Evolutionary conservation across 2,888 invertebrate species (phyloP).

Genomic region (Xiphydria camelus): DNA sequence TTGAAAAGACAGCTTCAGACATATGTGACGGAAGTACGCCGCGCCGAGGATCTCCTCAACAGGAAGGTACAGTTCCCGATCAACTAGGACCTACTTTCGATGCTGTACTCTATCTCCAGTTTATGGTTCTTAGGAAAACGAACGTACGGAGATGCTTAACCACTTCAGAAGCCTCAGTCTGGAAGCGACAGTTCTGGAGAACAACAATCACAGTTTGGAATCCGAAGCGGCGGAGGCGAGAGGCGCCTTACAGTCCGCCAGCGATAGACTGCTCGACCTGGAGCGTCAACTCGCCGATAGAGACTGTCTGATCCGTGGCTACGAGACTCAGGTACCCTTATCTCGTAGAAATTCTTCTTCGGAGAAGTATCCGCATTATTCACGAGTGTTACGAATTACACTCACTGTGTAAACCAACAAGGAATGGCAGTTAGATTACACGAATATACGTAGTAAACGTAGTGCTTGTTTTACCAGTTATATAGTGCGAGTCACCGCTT

Average conservation of each 20-base stretch:
- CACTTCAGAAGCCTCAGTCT: slow-evolving; percentile 77
- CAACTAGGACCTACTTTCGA: not conserved
- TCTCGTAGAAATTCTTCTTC: not conserved
- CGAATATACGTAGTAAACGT: not conserved
- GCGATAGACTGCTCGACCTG: slow-evolving; percentile 65
- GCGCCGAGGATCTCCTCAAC: slow-evolving; percentile 76
- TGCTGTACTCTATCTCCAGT: slow-evolving; percentile 1
- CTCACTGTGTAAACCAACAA: slow-evolving; percentile 3
- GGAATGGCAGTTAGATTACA: not conserved
- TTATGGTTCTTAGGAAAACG: slow-evolving; percentile 66
- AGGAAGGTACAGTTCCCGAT: slow-evolving; percentile 61
- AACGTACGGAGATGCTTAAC: slow-evolving; percentile 78
- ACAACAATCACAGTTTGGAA: slow-evolving; percentile 78
- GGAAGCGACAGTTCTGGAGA: slow-evolving; percentile 77
- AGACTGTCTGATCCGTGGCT: slow-evolving; percentile 61
- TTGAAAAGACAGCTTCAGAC: slow-evolving; percentile 78
- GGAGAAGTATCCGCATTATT: not conserved
- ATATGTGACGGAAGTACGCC: slow-evolving; percentile 79
- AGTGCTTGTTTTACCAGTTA: too few relatives aligned
- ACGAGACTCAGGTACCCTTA: slow-evolving; percentile 63
- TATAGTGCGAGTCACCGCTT: too few relatives aligned
- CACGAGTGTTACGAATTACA: too few relatives aligned
- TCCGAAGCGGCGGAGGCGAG: slow-evolving; percentile 74
- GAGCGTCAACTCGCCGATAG: slow-evolving; percentile 67
- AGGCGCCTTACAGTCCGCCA: slow-evolving; percentile 62